These are phyloP conservation scores for Pantherophis alleghaniensis DNA, from an alignment of 2,797 vertebrate species.

Conservation along the genomic window DNA sequence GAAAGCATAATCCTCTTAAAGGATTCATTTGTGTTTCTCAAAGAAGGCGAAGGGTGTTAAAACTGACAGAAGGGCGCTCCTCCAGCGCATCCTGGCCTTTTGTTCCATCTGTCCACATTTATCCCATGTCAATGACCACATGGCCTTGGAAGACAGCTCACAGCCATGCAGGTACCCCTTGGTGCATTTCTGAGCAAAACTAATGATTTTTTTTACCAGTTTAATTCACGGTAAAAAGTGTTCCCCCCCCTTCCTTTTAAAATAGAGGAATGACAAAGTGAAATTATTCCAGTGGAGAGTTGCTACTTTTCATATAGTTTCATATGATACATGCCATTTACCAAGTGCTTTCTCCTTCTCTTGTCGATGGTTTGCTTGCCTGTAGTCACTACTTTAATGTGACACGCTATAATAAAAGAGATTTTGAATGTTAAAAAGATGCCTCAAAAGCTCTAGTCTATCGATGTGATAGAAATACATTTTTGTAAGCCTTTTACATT, in stretches of 20 bases:
- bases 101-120: conserved; percentile 6
- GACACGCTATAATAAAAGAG: conserved; percentile 17
- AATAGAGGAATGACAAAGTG: background rate
- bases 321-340: background rate
- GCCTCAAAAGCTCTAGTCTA: background rate
- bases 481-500: background rate
- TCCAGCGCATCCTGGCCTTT: background rate
- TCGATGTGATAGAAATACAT: background rate
- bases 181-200: background rate
- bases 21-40: conserved; percentile 13
- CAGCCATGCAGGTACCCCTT: background rate
- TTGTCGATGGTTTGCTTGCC: background rate
- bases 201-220: background rate
- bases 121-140: background rate
- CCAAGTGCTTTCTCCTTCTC: background rate
- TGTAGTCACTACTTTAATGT: conserved; percentile 34
- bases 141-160: background rate
- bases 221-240: background rate
- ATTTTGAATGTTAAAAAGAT: background rate
- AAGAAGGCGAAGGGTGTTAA: conserved; percentile 1
- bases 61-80: background rate
- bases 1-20: conserved; percentile 26
- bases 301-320: background rate
- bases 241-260: background rate
- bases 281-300: rapidly evolving